Evolutionary conservation across 1,140 invertebrate species (phyloP).

Genomic region (Plutomurus gul): DNA sequence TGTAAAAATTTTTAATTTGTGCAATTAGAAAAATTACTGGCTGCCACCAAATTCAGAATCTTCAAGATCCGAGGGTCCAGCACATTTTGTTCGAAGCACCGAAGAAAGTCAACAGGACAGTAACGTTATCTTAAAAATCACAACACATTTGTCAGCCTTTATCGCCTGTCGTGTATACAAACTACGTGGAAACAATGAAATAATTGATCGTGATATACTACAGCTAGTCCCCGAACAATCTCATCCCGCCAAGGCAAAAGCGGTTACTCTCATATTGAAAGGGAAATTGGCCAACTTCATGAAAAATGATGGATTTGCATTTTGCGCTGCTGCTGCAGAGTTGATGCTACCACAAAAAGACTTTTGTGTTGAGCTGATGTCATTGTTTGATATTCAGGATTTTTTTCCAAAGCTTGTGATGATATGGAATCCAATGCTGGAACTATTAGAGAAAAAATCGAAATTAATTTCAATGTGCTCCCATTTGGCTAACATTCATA

Average conservation of each 20-base stretch:
- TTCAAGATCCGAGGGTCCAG: background rate
- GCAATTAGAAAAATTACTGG: constrained; percentile 50
- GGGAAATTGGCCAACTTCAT: background rate
- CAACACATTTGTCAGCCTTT: constrained; percentile 5
- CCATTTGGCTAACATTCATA: constrained; percentile 28
- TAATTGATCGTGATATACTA: constrained; percentile 41
- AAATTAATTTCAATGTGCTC: constrained; percentile 13
- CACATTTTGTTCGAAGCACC: background rate
- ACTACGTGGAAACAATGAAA: constrained; percentile 8
- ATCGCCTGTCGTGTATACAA: constrained; percentile 44
- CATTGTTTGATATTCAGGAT: constrained; percentile 18
- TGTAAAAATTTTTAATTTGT: background rate
- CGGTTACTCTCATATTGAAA: constrained; percentile 4
- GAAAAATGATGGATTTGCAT: background rate
- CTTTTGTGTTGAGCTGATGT: constrained; percentile 32
- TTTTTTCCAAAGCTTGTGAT: background rate
- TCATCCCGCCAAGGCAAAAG: background rate
- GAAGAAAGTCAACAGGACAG: background rate
- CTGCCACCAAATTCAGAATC: background rate
- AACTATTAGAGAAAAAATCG: constrained; percentile 33
- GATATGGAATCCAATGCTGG: constrained; percentile 35
- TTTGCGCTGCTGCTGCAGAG: constrained; percentile 15
- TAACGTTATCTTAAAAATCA: background rate
- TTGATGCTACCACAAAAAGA: constrained; percentile 36
- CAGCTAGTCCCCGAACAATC: background rate